Percentiles rank a stretch among this genome's conserved stretches.
Conservation (phyloP, 2,888 invertebrate species). For the Isotomurus palustris region DNA sequence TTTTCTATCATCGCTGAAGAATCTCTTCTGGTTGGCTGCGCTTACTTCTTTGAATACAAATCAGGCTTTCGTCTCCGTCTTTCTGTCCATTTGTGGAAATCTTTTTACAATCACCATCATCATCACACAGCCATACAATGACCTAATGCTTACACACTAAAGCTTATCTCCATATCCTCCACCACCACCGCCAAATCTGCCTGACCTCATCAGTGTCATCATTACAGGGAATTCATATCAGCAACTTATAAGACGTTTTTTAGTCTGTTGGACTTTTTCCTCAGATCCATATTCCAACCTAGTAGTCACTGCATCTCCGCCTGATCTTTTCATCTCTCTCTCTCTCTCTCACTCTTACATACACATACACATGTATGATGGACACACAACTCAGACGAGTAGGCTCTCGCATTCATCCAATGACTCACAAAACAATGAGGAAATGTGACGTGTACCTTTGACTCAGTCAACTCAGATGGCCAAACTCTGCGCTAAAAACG, state of each 20-base stretch:
- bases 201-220: slow-evolving; percentile 9
- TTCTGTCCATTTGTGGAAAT: slow-evolving; percentile 36
- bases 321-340: slow-evolving; percentile 7
- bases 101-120: slow-evolving; percentile 1
- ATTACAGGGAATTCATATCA: slow-evolving; percentile 5
- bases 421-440: no score
- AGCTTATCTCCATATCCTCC: not conserved
- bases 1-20: not conserved
- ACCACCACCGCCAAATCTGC: not conserved
- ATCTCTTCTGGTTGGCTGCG: no score
- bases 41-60: slow-evolving; percentile 20
- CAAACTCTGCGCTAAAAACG: no score
- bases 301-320: slow-evolving; percentile 5
- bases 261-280: slow-evolving; percentile 3
- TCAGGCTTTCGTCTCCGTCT: slow-evolving; percentile 12
- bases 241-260: not conserved
- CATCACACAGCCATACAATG: not conserved
- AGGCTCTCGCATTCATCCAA: no score
- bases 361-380: no score
- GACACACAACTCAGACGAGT: no score
- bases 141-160: not conserved
- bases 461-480: no score
- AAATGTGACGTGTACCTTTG: no score
- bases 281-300: slow-evolving; percentile 2
- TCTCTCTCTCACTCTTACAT: no score